Conservation (phyloP, 2,888 invertebrate species). For the Tetramorium bicarinatum region DNA sequence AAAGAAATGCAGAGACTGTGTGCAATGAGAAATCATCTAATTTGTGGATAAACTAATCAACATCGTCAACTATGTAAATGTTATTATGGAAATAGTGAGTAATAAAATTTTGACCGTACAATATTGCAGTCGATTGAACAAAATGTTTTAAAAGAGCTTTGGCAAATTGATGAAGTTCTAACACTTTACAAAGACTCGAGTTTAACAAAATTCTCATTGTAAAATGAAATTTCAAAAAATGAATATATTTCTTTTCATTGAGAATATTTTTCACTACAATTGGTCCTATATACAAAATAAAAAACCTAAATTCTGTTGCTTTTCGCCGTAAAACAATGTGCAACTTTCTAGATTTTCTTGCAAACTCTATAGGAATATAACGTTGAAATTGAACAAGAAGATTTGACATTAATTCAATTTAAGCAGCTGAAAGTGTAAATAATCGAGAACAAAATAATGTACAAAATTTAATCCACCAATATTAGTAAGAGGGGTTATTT, state of each 20-base stretch:
- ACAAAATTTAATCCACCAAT: constrained; percentile 4
- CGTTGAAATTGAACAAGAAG: background rate
- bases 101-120: constrained; percentile 21
- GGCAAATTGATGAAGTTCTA: constrained; percentile 4
- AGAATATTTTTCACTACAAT: too few relatives aligned
- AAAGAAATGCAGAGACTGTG: constrained; percentile 12
- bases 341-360: background rate
- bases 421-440: background rate
- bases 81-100: constrained; percentile 6
- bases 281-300: too few relatives aligned
- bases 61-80: too few relatives aligned
- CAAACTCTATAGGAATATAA: background rate
- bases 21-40: constrained; percentile 2
- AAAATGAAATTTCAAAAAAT: too few relatives aligned
- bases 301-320: background rate
- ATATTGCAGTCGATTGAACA: background rate
- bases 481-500: background rate
- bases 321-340: background rate
- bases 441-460: constrained; percentile 12
- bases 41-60: background rate
- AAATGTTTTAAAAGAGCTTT: constrained; percentile 13
- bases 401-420: background rate
- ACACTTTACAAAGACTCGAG: background rate
- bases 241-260: too few relatives aligned
- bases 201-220: constrained; percentile 26